phyloP scores from a whole-genome alignment of 2,113 vertebrate species.

The Caranx melampygus region DNA sequence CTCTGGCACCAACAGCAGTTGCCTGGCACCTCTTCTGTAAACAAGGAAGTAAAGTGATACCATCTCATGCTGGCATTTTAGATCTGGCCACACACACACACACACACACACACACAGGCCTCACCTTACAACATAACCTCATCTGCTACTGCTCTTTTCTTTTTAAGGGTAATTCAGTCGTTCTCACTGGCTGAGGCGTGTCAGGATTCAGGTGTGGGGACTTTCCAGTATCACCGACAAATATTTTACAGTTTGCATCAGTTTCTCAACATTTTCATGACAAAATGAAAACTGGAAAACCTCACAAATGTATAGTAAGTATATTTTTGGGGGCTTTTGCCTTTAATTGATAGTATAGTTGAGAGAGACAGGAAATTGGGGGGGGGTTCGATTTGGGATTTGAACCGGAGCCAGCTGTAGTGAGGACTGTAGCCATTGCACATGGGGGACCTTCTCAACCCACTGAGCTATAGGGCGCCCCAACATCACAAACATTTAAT shows the following conservation, averaged over 20 bases:
- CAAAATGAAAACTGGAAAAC: slow-evolving; percentile 1
- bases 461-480: too few relatives aligned
- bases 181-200: slow-evolving; percentile 11
- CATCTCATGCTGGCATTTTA: slow-evolving; percentile 30
- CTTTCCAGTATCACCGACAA: background rate
- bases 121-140: slow-evolving; percentile 22
- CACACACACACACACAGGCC: slow-evolving; percentile 40
- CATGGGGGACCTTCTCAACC: too few relatives aligned
- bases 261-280: background rate
- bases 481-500: too few relatives aligned
- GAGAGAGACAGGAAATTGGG: too few relatives aligned
- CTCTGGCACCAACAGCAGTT: slow-evolving; percentile 11
- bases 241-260: background rate
- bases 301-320: background rate
- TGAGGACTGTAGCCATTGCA: too few relatives aligned
- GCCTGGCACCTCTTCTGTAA: slow-evolving; percentile 9
- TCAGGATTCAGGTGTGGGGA: slow-evolving; percentile 2
- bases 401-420: too few relatives aligned
- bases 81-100: slow-evolving; percentile 47
- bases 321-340: too few relatives aligned
- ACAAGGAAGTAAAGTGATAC: slow-evolving; percentile 33
- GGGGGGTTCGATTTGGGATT: too few relatives aligned
- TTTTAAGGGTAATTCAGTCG: background rate
- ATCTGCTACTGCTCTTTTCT: background rate
- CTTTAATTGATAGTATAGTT: too few relatives aligned